phyloP scores from a whole-genome alignment of 2,888 invertebrate genomes.

The Xylota segnis region DNA sequence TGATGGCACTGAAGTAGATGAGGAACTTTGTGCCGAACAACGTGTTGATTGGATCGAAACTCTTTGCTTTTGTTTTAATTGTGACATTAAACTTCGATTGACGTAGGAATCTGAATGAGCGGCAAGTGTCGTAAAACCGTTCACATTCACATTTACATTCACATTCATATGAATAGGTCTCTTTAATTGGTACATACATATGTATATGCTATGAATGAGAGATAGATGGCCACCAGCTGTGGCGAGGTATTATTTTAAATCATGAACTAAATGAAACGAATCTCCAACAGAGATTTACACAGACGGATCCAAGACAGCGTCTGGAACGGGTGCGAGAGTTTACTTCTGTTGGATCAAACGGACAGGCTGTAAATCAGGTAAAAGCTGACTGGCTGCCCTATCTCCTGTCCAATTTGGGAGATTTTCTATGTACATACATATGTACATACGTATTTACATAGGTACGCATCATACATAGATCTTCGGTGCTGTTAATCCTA shows the following conservation, averaged over 20 bases:
- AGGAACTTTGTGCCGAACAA: conserved; percentile 1
- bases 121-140: neutral
- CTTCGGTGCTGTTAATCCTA: too few relatives aligned
- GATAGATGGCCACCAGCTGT: conserved; percentile 5
- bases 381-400: too few relatives aligned
- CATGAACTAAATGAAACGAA: conserved; percentile 10
- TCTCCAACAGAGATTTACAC: too few relatives aligned
- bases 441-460: too few relatives aligned
- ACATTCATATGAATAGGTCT: neutral
- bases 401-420: too few relatives aligned
- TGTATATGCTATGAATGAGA: neutral
- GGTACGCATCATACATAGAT: too few relatives aligned
- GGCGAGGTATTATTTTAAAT: conserved; percentile 4
- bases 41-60: conserved; percentile 15
- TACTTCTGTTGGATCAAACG: too few relatives aligned
- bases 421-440: too few relatives aligned
- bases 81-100: conserved; percentile 35
- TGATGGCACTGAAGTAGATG: conserved; percentile 7
- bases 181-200: conserved; percentile 2
- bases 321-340: too few relatives aligned
- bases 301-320: too few relatives aligned
- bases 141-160: neutral
- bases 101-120: conserved; percentile 20
- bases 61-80: conserved; percentile 16
- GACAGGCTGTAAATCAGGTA: too few relatives aligned